phyloP scores from a whole-genome alignment of 2,113 vertebrate species.

The Vicugna pacos region DNA sequence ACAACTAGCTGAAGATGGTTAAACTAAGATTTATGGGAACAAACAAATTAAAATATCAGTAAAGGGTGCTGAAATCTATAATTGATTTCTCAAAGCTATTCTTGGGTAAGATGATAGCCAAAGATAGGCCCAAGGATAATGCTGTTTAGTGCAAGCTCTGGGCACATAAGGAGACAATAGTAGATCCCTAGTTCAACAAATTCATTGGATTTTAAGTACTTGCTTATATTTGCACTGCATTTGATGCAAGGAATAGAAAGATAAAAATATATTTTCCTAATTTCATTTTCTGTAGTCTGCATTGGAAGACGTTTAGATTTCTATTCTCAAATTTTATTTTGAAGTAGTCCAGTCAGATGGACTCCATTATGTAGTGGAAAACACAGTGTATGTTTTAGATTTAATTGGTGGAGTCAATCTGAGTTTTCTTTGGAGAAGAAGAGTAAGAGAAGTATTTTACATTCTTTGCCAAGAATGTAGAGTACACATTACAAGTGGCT shows the following conservation, averaged over 20 bases:
- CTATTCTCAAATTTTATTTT: constrained; percentile 27
- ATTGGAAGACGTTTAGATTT: background rate
- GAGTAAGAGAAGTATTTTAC: background rate
- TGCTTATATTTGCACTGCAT: background rate
- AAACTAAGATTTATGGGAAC: background rate
- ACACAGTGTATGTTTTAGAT: background rate
- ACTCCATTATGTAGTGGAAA: background rate
- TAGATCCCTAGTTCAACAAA: background rate
- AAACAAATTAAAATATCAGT: background rate
- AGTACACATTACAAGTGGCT: background rate
- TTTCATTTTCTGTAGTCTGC: constrained; percentile 4
- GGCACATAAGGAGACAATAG: background rate
- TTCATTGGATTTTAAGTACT: background rate
- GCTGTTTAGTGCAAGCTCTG: background rate
- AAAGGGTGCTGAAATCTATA: background rate
- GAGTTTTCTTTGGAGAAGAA: background rate
- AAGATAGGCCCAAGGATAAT: background rate
- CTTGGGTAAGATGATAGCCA: background rate
- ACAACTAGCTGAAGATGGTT: background rate
- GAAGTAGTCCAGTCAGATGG: background rate
- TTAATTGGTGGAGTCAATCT: background rate
- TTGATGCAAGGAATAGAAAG: background rate
- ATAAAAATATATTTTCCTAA: constrained; percentile 6
- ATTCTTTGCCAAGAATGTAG: background rate
- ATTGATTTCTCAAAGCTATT: background rate